Evolutionary conservation across 1,140 invertebrate genomes (phyloP).

Genomic region (Drosophila leontia): DNA sequence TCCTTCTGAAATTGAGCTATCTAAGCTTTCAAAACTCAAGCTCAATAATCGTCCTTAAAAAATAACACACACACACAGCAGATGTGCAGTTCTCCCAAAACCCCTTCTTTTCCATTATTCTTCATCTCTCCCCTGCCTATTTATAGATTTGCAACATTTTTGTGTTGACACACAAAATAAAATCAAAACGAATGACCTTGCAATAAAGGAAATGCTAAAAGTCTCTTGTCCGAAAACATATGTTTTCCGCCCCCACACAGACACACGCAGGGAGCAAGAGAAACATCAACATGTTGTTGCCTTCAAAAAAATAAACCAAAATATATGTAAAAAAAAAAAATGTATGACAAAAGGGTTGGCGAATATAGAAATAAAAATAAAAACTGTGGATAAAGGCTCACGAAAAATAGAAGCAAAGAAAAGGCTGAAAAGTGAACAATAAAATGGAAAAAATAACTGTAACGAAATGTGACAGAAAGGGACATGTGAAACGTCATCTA

Average conservation of each 20-base stretch:
- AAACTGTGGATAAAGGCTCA: slow-evolving; percentile 46
- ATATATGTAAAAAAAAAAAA: slow-evolving; percentile 5
- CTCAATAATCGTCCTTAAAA: neutral
- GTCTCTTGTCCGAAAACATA: slow-evolving; percentile 58
- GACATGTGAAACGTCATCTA: neutral
- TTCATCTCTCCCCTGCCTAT: neutral
- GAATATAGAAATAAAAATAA: slow-evolving; percentile 69
- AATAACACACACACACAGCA: neutral
- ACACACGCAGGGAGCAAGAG: slow-evolving; percentile 1
- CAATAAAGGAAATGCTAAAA: slow-evolving; percentile 56
- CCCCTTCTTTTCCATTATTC: neutral
- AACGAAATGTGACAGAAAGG: slow-evolving; percentile 1
- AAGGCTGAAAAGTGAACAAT: slow-evolving; percentile 14
- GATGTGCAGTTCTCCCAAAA: neutral
- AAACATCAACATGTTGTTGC: slow-evolving; percentile 71
- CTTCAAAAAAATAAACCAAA: slow-evolving; percentile 6
- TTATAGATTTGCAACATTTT: slow-evolving; percentile 31
- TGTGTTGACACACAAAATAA: slow-evolving; percentile 78
- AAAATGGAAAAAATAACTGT: slow-evolving; percentile 13
- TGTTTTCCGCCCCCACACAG: slow-evolving; percentile 47
- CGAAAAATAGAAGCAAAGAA: slow-evolving; percentile 37
- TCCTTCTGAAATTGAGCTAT: neutral
- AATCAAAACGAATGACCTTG: slow-evolving; percentile 81
- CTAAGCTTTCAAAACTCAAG: too few relatives aligned
- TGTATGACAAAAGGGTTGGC: slow-evolving; percentile 43